Evolutionary conservation across 2,888 invertebrate species (phyloP).

Genomic region (Exephanes ischioxanthus): DNA sequence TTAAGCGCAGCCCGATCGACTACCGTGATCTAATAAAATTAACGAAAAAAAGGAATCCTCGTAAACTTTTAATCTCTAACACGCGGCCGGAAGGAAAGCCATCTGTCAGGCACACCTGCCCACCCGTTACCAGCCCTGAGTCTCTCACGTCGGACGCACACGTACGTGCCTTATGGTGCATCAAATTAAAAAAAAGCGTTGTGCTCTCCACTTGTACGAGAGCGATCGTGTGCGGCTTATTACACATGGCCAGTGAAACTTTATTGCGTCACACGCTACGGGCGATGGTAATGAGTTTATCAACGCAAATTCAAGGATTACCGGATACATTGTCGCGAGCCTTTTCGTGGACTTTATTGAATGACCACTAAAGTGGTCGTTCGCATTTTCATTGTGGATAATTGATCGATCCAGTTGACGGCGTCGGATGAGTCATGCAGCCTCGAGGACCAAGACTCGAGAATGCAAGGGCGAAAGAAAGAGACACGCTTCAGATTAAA

Average conservation of each 20-base stretch:
- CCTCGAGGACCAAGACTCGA: neutral
- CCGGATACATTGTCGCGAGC: neutral
- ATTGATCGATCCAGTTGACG: slow-evolving; percentile 23
- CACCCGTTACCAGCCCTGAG: slow-evolving; percentile 42
- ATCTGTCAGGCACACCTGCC: slow-evolving; percentile 81
- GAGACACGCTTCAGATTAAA: neutral
- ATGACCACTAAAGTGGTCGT: neutral
- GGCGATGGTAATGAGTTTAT: neutral
- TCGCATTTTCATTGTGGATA: neutral
- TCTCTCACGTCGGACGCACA: slow-evolving; percentile 10
- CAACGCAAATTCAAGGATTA: neutral
- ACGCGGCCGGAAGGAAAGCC: slow-evolving; percentile 77
- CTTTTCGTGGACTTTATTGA: neutral
- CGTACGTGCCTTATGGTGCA: slow-evolving; percentile 72
- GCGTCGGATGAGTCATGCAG: neutral
- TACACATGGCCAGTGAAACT: slow-evolving; percentile 6
- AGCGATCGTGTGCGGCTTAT: slow-evolving; percentile 17
- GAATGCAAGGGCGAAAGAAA: slow-evolving; percentile 3
- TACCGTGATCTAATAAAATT: slow-evolving; percentile 72
- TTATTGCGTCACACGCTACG: neutral
- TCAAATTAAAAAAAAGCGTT: slow-evolving; percentile 65
- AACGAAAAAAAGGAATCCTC: slow-evolving; percentile 71
- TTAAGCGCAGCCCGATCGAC: slow-evolving; percentile 59
- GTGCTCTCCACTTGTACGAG: slow-evolving; percentile 2
- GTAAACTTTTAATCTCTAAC: slow-evolving; percentile 74